phyloP scores from a whole-genome alignment of 2,113 vertebrate species.

The Trogon surrucura region DNA sequence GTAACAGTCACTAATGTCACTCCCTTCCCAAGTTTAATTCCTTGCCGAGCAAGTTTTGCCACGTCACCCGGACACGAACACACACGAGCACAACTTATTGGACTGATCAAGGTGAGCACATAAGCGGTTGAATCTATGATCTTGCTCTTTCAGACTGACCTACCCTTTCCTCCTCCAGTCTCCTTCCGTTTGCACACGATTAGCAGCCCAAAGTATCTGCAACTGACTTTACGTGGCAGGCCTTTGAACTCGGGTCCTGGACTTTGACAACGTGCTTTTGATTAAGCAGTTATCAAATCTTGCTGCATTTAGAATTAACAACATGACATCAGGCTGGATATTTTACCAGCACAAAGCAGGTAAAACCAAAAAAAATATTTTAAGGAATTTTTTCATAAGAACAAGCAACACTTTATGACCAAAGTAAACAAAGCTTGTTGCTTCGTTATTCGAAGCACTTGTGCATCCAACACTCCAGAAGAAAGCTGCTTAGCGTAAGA shows the following conservation, averaged over 20 bases:
- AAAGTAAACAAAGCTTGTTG: background rate
- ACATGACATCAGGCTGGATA: background rate
- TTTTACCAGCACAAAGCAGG: background rate
- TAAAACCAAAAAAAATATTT: background rate
- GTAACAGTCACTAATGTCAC: background rate
- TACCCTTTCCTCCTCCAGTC: background rate
- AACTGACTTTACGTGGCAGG: background rate
- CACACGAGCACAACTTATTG: accelerated
- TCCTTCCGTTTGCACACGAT: background rate
- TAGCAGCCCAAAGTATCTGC: slow-evolving; percentile 14
- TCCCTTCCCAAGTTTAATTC: background rate
- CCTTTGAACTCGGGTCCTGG: background rate
- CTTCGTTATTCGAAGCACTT: background rate
- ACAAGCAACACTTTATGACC: background rate
- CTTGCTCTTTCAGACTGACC: background rate
- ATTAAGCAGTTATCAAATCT: background rate
- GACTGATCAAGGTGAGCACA: background rate
- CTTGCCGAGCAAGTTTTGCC: background rate
- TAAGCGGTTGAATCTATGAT: background rate
- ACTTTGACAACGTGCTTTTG: background rate
- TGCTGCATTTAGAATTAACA: background rate
- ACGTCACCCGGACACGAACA: background rate
- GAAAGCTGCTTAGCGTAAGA: background rate
- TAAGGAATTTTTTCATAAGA: background rate
- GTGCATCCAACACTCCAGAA: background rate